Percentiles rank a stretch among this genome's conserved stretches.
Conservation (phyloP, 2,113 vertebrate species). For the Asarcornis scutulata region DNA sequence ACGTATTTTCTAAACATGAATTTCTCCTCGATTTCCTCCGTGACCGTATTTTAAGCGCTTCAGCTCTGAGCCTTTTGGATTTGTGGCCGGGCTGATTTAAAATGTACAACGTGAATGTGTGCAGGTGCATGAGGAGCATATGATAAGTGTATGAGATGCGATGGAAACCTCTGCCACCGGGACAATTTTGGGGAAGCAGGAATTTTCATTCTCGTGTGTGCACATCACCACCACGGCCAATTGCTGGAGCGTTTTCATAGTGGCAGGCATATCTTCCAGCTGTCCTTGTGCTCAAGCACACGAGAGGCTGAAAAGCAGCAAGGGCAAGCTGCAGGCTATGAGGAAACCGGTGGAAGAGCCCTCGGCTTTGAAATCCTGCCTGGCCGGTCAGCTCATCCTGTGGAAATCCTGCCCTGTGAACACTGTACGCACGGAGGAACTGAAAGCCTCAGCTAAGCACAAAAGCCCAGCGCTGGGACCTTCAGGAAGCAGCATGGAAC, state of each 20-base stretch:
- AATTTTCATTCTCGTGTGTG: fast-evolving
- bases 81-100: not conserved
- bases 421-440: not conserved
- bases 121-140: no score
- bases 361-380: not conserved
- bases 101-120: not conserved
- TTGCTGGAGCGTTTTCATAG: not conserved
- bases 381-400: not conserved
- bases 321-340: not conserved
- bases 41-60: not conserved
- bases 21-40: not conserved
- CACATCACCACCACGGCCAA: fast-evolving
- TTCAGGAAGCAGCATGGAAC: not conserved
- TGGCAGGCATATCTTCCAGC: fast-evolving
- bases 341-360: not conserved
- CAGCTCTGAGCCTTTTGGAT: not conserved
- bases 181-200: not conserved
- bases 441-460: not conserved
- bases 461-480: not conserved
- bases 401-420: not conserved
- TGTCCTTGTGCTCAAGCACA: not conserved
- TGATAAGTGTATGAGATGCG: not conserved
- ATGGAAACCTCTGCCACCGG: not conserved
- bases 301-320: not conserved
- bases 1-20: not conserved